phyloP scores from a whole-genome alignment of 2,888 invertebrate species.

The Trichogramma dendrolimi region DNA sequence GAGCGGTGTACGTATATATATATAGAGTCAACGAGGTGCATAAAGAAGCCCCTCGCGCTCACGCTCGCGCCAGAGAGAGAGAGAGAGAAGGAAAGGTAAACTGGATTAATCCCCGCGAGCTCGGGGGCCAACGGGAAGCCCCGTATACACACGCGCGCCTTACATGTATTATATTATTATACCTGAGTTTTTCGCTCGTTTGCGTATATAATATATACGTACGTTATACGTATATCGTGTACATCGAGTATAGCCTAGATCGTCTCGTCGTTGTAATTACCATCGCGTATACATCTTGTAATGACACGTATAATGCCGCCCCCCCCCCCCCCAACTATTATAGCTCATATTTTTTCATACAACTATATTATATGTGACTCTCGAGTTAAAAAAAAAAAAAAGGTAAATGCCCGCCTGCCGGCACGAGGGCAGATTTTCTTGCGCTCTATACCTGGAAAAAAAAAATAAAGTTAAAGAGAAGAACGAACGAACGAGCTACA shows the following conservation, averaged over 20 bases:
- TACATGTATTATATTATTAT: too few relatives aligned
- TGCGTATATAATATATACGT: slow-evolving; percentile 37
- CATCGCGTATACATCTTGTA: too few relatives aligned
- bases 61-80: slow-evolving; percentile 17
- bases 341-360: too few relatives aligned
- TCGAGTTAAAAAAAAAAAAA: too few relatives aligned
- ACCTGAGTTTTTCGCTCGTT: slow-evolving; percentile 34
- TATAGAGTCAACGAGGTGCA: slow-evolving; percentile 42
- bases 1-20: slow-evolving; percentile 29
- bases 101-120: slow-evolving; percentile 50
- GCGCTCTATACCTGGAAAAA: too few relatives aligned
- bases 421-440: too few relatives aligned
- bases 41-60: slow-evolving; percentile 49
- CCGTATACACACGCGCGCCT: slow-evolving; percentile 30
- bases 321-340: too few relatives aligned
- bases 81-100: slow-evolving; percentile 39
- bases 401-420: too few relatives aligned
- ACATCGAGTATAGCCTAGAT: slow-evolving; percentile 23
- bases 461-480: too few relatives aligned
- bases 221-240: neutral
- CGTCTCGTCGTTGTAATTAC: neutral
- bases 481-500: too few relatives aligned
- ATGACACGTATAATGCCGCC: too few relatives aligned
- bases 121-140: slow-evolving; percentile 41
- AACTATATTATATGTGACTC: too few relatives aligned